These are phyloP conservation scores for Tribolium castaneum DNA, from an alignment of 1,140 invertebrate species.

Conservation along the genomic window DNA sequence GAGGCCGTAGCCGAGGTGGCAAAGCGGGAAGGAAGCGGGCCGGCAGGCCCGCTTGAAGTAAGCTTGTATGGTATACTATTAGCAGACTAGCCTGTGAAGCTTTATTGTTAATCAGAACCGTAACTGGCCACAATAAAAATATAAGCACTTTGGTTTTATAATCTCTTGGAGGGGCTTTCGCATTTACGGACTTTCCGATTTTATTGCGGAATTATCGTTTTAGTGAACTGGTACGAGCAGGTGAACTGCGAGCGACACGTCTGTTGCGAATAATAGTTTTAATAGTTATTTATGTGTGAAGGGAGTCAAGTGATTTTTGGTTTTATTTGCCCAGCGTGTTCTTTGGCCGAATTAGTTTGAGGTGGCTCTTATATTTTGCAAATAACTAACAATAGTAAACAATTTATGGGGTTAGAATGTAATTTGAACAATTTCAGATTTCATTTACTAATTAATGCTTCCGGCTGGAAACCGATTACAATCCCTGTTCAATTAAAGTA, in stretches of 20 bases:
- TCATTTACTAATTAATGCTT: neutral
- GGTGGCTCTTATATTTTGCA: neutral
- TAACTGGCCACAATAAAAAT: neutral
- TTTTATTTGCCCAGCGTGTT: too few species aligned
- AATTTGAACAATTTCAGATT: neutral
- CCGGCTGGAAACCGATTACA: neutral
- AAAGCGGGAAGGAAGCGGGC: too few species aligned
- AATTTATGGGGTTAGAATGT: neutral
- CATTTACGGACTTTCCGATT: neutral
- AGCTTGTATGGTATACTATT: too few species aligned
- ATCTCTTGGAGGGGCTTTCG: neutral
- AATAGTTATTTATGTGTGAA: too few species aligned
- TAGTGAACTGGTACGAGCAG: neutral
- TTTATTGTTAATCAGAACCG: neutral
- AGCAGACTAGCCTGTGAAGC: too few species aligned
- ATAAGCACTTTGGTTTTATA: neutral
- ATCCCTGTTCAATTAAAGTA: neutral
- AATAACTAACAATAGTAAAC: neutral
- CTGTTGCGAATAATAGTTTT: too few species aligned
- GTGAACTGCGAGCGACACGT: neutral
- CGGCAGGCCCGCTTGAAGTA: too few species aligned
- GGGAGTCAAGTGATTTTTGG: too few species aligned
- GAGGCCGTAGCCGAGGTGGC: too few species aligned
- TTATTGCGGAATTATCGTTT: neutral
- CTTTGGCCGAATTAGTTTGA: neutral